Percentiles rank a stretch among this genome's conserved stretches.
These are phyloP conservation scores for Rhodeus uyekii DNA, from an alignment of 2,797 vertebrate species.

Conservation along the genomic window DNA sequence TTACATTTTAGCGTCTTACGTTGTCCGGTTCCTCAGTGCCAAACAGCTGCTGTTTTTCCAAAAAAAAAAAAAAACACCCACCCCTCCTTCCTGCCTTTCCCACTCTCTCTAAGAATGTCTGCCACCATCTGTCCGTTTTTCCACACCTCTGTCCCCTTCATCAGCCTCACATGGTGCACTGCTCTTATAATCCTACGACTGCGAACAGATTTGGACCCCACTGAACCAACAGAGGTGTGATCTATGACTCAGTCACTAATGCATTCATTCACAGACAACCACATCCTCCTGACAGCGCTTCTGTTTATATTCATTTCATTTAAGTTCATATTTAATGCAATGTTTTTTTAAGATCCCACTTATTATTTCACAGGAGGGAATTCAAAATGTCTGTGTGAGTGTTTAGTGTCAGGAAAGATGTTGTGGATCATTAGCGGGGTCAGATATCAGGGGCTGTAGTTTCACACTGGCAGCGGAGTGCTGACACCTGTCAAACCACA, in stretches of 20 bases:
- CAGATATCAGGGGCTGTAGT: constrained; percentile 36
- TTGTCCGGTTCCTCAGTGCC: constrained; percentile 30
- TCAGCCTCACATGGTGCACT: constrained; percentile 47
- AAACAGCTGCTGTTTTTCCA: constrained; percentile 50
- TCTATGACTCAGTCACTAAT: background rate
- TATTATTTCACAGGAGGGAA: background rate
- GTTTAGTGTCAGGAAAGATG: constrained; percentile 26
- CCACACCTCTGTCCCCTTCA: constrained; percentile 34
- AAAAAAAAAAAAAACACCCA: too few species aligned
- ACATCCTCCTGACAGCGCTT: background rate
- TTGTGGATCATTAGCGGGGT: constrained; percentile 35
- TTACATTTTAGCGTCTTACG: constrained; percentile 20
- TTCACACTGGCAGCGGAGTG: constrained; percentile 36
- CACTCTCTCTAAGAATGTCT: constrained; percentile 42
- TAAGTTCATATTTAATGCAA: constrained; percentile 3
- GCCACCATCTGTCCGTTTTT: constrained; percentile 54
- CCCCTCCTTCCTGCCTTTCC: constrained; percentile 42
- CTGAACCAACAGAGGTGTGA: constrained; percentile 9
- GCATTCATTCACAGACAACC: constrained; percentile 14
- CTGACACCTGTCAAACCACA: constrained; percentile 48
- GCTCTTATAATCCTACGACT: constrained; percentile 30
- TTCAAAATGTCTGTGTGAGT: constrained; percentile 8
- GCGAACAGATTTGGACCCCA: constrained; percentile 25
- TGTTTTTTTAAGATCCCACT: background rate
- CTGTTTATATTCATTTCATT: constrained; percentile 5